Percentiles rank a stretch among this genome's conserved stretches.
phyloP scores from a whole-genome alignment of 1,140 invertebrate species.

The Scaptomyza graminum region DNA sequence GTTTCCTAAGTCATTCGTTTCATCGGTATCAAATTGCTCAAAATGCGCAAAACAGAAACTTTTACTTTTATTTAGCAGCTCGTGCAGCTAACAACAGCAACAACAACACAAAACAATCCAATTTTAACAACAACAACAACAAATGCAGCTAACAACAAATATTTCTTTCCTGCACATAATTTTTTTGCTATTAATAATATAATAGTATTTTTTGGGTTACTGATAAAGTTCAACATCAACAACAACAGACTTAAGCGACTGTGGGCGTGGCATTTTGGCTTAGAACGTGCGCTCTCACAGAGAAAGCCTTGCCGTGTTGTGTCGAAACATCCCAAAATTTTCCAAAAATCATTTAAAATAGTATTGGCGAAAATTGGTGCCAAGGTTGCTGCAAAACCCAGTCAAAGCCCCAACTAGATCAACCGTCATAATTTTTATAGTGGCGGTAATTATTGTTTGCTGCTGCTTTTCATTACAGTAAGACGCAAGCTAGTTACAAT shows the following conservation, averaged over 20 bases:
- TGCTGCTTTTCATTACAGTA: constrained; percentile 20
- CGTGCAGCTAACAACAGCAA: constrained; percentile 21
- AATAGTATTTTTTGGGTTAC: too few species aligned
- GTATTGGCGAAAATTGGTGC: constrained; percentile 53
- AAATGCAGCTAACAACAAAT: constrained; percentile 29
- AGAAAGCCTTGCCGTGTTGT: constrained; percentile 3
- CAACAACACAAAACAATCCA: constrained; percentile 8
- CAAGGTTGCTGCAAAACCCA: constrained; percentile 69
- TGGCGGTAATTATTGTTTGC: constrained; percentile 59
- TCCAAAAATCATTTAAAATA: background rate
- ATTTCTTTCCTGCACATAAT: constrained; percentile 55
- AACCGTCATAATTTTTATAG: constrained; percentile 77
- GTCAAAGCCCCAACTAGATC: constrained; percentile 73
- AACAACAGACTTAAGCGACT: background rate
- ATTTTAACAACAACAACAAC: constrained; percentile 28
- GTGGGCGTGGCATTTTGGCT: constrained; percentile 16
- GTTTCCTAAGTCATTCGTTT: constrained; percentile 75
- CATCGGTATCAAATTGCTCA: constrained; percentile 47
- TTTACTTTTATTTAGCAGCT: constrained; percentile 44
- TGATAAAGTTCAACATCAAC: too few species aligned
- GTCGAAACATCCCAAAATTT: background rate
- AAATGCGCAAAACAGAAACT: constrained; percentile 27
- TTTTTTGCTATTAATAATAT: too few species aligned
- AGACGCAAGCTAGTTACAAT: constrained; percentile 46
- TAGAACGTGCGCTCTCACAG: constrained; percentile 20